A percentile compares a stretch with the other conserved stretches of the same genome.
These are phyloP conservation scores for Dicyrtoma fusca DNA, from an alignment of 2,888 invertebrate species.

Conservation along the genomic window DNA sequence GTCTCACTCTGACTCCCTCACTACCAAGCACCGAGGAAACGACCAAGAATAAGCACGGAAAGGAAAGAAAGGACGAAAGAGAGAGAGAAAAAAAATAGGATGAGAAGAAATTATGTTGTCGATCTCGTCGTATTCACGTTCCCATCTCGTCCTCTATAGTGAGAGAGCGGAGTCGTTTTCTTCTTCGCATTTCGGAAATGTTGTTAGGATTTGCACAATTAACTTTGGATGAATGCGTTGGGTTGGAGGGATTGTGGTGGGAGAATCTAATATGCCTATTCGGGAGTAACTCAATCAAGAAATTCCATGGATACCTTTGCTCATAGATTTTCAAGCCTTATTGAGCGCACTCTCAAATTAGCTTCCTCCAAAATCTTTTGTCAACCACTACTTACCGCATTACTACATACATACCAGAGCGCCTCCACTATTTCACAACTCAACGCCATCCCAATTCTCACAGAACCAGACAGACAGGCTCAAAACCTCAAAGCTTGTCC, in stretches of 20 bases:
- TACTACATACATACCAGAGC: too few relatives aligned
- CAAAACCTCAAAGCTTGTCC: too few relatives aligned
- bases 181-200: slow-evolving; percentile 17
- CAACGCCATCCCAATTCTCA: too few relatives aligned
- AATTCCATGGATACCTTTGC: slow-evolving; percentile 29
- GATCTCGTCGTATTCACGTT: neutral
- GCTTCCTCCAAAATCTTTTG: slow-evolving; percentile 25
- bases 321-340: slow-evolving; percentile 27
- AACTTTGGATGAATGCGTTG: slow-evolving; percentile 28
- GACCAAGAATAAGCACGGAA: too few relatives aligned
- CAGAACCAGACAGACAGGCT: too few relatives aligned
- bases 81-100: neutral
- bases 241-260: slow-evolving; percentile 27
- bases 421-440: neutral
- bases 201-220: slow-evolving; percentile 29
- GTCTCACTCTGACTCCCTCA: too few relatives aligned
- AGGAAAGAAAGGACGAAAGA: neutral
- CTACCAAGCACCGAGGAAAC: too few relatives aligned
- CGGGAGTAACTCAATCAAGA: slow-evolving; percentile 24
- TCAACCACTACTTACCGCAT: slow-evolving; percentile 6
- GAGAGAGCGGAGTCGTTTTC: too few relatives aligned
- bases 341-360: slow-evolving; percentile 28
- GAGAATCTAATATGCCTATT: slow-evolving; percentile 12
- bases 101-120: slow-evolving; percentile 18
- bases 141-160: too few relatives aligned